A percentile compares a stretch with the other conserved stretches of the same genome.
phyloP scores from a whole-genome alignment of 1,140 invertebrate genomes.

The Drosophila lini region DNA sequence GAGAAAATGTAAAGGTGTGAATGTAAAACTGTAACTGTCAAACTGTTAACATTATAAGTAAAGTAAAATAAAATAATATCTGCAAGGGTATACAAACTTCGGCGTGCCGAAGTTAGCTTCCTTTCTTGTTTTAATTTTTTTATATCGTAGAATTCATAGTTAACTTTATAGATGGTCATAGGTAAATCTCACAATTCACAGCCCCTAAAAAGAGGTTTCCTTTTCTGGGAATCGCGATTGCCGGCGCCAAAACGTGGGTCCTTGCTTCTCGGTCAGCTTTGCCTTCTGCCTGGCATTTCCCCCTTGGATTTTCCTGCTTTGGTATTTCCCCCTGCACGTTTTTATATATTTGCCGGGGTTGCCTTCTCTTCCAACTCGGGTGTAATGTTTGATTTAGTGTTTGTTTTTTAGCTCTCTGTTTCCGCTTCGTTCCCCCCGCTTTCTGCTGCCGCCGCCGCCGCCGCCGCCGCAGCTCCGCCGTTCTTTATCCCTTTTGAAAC shows the following conservation, averaged over 20 bases:
- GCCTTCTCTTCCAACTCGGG: conserved; percentile 39
- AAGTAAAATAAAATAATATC: no score
- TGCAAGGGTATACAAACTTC: no score
- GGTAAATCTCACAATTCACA: background rate
- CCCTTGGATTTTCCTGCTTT: conserved; percentile 24
- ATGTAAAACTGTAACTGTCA: no score
- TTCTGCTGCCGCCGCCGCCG: background rate
- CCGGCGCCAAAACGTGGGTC: conserved; percentile 3
- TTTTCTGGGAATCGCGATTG: background rate
- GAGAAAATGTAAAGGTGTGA: no score
- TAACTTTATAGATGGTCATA: background rate
- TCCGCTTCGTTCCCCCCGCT: conserved; percentile 48
- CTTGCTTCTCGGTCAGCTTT: conserved; percentile 12
- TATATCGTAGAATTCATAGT: no score
- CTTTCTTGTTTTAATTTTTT: no score
- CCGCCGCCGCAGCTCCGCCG: background rate
- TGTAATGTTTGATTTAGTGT: conserved; percentile 83
- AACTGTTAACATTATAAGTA: no score
- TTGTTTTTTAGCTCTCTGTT: conserved; percentile 74
- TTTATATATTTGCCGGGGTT: conserved; percentile 56
- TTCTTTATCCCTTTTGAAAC: conserved; percentile 29
- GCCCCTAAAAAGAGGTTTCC: background rate
- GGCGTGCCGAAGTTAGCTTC: no score
- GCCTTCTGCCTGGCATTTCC: conserved; percentile 26
- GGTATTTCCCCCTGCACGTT: conserved; percentile 55